A percentile compares a stretch with the other conserved stretches of the same genome.
These are phyloP conservation scores for Anthoptus insignis DNA, from an alignment of 2,888 invertebrate species.

Conservation along the genomic window DNA sequence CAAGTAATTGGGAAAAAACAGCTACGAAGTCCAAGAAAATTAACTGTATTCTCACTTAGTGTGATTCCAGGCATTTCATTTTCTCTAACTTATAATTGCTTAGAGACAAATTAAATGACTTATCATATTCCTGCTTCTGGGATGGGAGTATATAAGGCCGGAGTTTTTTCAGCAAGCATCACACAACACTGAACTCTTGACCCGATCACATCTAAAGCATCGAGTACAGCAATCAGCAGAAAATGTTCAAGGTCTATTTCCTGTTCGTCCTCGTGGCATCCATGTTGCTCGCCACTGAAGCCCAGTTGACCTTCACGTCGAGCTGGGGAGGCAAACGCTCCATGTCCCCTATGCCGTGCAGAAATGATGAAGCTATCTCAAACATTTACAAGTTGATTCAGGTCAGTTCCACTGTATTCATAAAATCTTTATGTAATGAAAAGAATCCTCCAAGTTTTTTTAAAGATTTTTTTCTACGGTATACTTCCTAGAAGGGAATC, in stretches of 20 bases:
- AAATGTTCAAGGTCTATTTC: constrained; percentile 63
- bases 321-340: constrained; percentile 83
- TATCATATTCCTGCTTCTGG: constrained; percentile 15
- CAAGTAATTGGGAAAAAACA: constrained; percentile 1
- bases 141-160: constrained; percentile 26
- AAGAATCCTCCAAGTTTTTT: too few relatives aligned
- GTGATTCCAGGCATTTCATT: constrained; percentile 16
- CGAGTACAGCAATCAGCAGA: constrained; percentile 33
- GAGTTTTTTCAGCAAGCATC: constrained; percentile 43
- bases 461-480: too few relatives aligned
- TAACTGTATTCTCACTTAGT: background rate
- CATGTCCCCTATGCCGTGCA: constrained; percentile 62
- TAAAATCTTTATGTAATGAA: too few relatives aligned
- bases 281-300: constrained; percentile 63
- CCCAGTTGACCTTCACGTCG: constrained; percentile 86
- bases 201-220: background rate
- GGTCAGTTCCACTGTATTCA: too few relatives aligned
- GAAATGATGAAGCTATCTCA: constrained; percentile 69
- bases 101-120: constrained; percentile 26
- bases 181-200: constrained; percentile 39
- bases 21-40: constrained; percentile 5
- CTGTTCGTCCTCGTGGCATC: constrained; percentile 64
- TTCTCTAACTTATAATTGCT: constrained; percentile 29
- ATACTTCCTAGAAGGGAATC: too few relatives aligned
- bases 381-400: constrained; percentile 74